These are phyloP conservation scores for Lucifuga dentata DNA, from an alignment of 2,113 vertebrate genomes.

Conservation along the genomic window DNA sequence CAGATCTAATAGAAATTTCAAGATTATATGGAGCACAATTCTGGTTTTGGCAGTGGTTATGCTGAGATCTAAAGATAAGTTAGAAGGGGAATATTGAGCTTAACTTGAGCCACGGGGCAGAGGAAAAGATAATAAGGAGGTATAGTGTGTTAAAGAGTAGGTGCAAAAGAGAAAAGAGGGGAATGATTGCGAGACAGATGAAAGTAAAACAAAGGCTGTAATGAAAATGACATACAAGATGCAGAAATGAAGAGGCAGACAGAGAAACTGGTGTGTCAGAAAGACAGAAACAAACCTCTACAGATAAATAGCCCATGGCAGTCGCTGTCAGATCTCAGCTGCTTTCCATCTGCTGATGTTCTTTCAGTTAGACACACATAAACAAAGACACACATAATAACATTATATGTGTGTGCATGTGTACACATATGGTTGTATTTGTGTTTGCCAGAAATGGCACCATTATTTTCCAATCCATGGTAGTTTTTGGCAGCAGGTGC, in stretches of 20 bases:
- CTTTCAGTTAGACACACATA: not conserved
- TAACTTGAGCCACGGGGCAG: conserved; percentile 21
- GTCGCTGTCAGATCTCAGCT: conserved; percentile 62
- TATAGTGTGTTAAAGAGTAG: not conserved
- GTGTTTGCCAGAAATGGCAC: conserved; percentile 37
- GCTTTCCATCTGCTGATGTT: conserved; percentile 49
- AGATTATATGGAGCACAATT: not conserved
- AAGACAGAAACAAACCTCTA: conserved; percentile 11
- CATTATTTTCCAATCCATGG: conserved; percentile 13
- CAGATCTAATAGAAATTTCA: conserved; percentile 45
- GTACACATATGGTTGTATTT: conserved; percentile 29
- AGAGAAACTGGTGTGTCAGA: conserved; percentile 24
- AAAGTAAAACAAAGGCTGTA: conserved; percentile 10
- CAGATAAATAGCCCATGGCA: conserved; percentile 45
- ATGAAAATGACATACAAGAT: not conserved
- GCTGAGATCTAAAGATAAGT: conserved; percentile 18
- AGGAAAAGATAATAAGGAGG: not conserved
- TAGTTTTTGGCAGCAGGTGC: conserved; percentile 38
- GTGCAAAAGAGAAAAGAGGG: not conserved
- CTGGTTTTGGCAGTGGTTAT: not conserved
- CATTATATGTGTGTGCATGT: conserved; percentile 33
- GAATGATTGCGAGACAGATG: not conserved
- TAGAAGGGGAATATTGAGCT: conserved; percentile 8
- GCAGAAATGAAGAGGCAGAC: conserved; percentile 10
- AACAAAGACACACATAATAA: conserved; percentile 14